Base-by-base conservation (phyloP, 35 echinoderm and acorn worm genomes). In the Apostichopus japonicus region DNA sequence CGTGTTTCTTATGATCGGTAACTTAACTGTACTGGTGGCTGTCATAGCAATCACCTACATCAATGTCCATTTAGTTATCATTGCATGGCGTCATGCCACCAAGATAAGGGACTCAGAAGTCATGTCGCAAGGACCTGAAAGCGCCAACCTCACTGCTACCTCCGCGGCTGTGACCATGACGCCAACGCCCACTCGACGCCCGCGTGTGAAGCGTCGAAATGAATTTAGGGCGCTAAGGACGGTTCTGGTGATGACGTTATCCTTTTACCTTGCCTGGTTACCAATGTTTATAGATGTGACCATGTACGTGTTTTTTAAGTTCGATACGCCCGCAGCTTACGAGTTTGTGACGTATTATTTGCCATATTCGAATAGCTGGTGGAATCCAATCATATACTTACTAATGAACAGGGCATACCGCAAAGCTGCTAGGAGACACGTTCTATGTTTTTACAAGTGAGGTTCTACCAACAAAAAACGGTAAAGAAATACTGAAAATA, bases 321-420 rank as follows among this genome's bases (percentile, higher is more conserved):
- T 54, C 27, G 72, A 91, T 52, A 91, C 90, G 11, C 76, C 90
- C 14, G 90, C 90, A 6, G 72, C 76, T 6, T 91, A 91, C 57
- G 90, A 91, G 44, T 91, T 91, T 58, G 55, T 91, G 15, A 91
- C 90, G 7, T 91, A 91, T 55, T 91, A 79, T 73, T 79, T 91
- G 90, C 90, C 90, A 65, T 91, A 91, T 56, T 91, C 90, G 55
- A 91, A 58, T 22, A 91, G 90, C 58, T 91, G 90, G 90, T 91
- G 90, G 90, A 91, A 91, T 53, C 90, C 90, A 7, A 58, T 91
- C 10, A 90, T 90, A 24, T 91, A 91, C 16, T 65, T 91, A 5
- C 76, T 91, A 19, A 91, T 91, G 90, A 91, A 91, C 59, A 56
- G 90, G 53, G 76, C 90, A 9, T 91, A 91, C 56, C 71, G 90